Evolutionary conservation across 2,113 vertebrate species (phyloP).

Genomic region (Antennarius striatus): DNA sequence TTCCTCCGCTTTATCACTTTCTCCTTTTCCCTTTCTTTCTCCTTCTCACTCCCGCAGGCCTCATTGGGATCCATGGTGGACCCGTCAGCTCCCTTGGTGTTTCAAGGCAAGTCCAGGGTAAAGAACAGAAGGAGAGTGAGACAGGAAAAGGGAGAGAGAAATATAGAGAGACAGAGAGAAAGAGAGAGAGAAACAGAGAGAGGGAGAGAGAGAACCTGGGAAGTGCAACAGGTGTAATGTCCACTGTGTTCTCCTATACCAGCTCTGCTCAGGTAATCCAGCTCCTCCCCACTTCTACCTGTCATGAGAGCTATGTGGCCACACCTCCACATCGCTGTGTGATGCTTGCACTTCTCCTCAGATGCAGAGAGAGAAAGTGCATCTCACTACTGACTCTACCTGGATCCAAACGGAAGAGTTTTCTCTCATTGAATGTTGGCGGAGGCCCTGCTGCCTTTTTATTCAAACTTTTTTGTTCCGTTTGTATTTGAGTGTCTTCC

Average conservation of each 20-base stretch:
- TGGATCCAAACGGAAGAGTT: not conserved
- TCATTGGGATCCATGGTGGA: constrained; percentile 80
- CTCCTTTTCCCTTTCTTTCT: constrained; percentile 77
- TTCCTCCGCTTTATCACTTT: constrained; percentile 82
- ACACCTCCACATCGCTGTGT: constrained; percentile 48
- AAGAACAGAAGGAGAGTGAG: constrained; percentile 28
- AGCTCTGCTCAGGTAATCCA: constrained; percentile 80
- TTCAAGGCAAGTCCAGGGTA: constrained; percentile 28
- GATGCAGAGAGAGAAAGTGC: constrained; percentile 23
- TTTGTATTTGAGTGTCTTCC: no score
- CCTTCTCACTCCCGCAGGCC: constrained; percentile 65
- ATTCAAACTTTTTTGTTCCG: no score
- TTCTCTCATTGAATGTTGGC: not conserved
- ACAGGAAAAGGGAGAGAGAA: constrained; percentile 28
- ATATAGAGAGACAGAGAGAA: constrained; percentile 60
- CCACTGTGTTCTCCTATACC: constrained; percentile 75
- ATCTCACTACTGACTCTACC: no score
- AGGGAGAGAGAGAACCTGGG: constrained; percentile 60
- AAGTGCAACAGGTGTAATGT: constrained; percentile 79
- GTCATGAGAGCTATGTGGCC: constrained; percentile 74
- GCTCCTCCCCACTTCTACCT: constrained; percentile 82
- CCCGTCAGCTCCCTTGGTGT: constrained; percentile 39
- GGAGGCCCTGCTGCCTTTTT: no score
- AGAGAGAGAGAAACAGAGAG: constrained; percentile 22
- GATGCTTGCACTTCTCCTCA: constrained; percentile 17